Evolutionary conservation across 2,113 vertebrate species (phyloP), one percentile per base, ranked within the genome.

Genomic region (Fulmarus glacialis): DNA sequence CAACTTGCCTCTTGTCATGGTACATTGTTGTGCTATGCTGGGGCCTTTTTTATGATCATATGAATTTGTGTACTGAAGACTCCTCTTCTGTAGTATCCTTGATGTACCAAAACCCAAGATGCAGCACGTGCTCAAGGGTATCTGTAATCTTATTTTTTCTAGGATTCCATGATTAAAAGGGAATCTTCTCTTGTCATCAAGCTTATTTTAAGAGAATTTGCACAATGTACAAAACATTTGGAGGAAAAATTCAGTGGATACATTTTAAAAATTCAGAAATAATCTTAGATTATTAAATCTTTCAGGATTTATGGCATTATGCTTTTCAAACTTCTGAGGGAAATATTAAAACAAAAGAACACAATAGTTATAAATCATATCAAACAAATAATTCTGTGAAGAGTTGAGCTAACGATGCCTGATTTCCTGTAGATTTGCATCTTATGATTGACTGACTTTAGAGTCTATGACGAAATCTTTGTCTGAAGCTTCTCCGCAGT

Each of bases 11-110:
- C 23, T 81, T 82, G 47, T 29, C 52, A 75, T 12, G 23, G 22
- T 47, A 48, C 29, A 70, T 47, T 0, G 0, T 6, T 8, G 22
- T 52, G 43, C 19, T 77, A n/a, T 19, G 36, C 43, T 64, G 23
- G 13, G 15, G 34, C 11, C 63, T 71, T 63, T 59, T 62, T 34
- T 43, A 53, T 12, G 14, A 64, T 29, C 2, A 1, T 56, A 77
- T 21, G 32, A 71, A 50, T 52, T 58, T 64, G 38, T 4, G 0
- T 43, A 50, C 38, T 24, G 40, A 74, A 71, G 56, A 50, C 13
- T 85, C 5, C 30, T 56, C 47, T 80, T 52, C 47, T 38, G 14
- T 2, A n/a, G 7, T 6, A 71, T 36, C 14, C 52, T 8, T 4
- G 5, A 11, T 7, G n/a, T 24, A 89, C 27, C 18, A 67, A 72